Percentiles rank a stretch among this genome's conserved stretches.
Evolutionary conservation across 1,140 invertebrate genomes (phyloP).

Genomic region (Berghia stephanieae): DNA sequence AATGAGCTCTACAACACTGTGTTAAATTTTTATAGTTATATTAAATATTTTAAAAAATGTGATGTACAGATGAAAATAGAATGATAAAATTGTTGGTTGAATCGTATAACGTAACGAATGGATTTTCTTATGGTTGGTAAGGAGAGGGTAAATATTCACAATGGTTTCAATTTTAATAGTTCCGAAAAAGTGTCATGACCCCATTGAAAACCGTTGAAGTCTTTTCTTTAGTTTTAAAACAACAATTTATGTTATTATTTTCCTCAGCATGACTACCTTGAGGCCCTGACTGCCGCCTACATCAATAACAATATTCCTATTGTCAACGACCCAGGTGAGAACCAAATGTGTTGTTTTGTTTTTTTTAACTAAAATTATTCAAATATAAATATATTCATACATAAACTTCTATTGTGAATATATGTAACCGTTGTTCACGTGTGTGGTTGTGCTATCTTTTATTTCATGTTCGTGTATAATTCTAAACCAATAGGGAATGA

Average conservation of each 20-base stretch:
- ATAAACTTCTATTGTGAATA: neutral
- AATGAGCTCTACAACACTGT: too few species aligned
- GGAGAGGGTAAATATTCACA: neutral
- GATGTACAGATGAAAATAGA: neutral
- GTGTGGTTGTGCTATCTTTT: neutral
- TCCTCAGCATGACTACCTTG: slow-evolving; percentile 56
- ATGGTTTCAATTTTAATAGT: neutral
- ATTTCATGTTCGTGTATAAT: neutral
- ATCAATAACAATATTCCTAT: slow-evolving; percentile 53
- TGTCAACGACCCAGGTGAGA: slow-evolving; percentile 47
- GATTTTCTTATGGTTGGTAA: too few species aligned
- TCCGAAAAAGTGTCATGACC: too few species aligned
- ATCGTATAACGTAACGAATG: neutral
- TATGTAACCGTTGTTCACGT: neutral
- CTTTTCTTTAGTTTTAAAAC: too few species aligned
- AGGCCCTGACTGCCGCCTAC: slow-evolving; percentile 57
- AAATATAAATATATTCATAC: neutral
- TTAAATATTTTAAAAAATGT: neutral
- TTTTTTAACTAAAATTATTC: slow-evolving; percentile 8
- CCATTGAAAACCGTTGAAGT: neutral
- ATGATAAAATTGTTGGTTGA: neutral
- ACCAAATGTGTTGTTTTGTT: too few species aligned
- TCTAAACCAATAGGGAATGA: too few species aligned
- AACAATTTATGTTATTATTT: neutral
- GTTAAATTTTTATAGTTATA: too few species aligned